These are phyloP conservation scores for Heliconius aoede DNA, from an alignment of 2,888 invertebrate species.

Conservation along the genomic window DNA sequence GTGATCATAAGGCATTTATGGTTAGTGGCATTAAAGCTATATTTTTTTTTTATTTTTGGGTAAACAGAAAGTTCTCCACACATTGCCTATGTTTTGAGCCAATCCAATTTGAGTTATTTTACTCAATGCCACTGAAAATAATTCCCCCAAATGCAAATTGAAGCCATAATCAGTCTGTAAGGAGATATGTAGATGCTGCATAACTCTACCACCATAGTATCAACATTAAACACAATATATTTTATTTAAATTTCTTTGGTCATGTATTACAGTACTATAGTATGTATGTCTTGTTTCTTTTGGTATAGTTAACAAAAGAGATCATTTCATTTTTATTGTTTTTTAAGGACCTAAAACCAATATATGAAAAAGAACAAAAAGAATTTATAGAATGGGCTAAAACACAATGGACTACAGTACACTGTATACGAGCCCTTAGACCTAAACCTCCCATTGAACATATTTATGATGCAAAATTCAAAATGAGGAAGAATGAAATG, in stretches of 20 bases:
- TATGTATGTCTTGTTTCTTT: too few species aligned
- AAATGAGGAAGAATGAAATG: slow-evolving; percentile 57
- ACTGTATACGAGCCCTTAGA: slow-evolving; percentile 65
- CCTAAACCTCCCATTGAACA: slow-evolving; percentile 65
- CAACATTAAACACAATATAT: too few species aligned
- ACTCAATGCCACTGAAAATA: too few species aligned
- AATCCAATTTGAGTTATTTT: too few species aligned
- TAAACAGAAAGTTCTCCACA: background rate
- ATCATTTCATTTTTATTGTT: background rate
- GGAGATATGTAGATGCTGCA: too few species aligned
- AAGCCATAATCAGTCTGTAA: too few species aligned
- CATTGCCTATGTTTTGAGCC: too few species aligned
- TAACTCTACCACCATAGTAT: too few species aligned
- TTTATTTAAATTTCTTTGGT: too few species aligned
- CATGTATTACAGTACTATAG: too few species aligned
- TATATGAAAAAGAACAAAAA: slow-evolving; percentile 66
- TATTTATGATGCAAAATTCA: slow-evolving; percentile 68
- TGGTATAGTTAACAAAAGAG: too few species aligned
- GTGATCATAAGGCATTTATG: slow-evolving; percentile 61
- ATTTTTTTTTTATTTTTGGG: background rate
- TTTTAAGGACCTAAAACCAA: slow-evolving; percentile 59
- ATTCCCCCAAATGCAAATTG: too few species aligned
- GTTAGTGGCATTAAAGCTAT: slow-evolving; percentile 50
- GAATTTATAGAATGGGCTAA: slow-evolving; percentile 73
- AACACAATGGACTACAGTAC: slow-evolving; percentile 59